Evolutionary conservation across 2,888 invertebrate species (phyloP).

Genomic region (Cryptocephalus moraei): DNA sequence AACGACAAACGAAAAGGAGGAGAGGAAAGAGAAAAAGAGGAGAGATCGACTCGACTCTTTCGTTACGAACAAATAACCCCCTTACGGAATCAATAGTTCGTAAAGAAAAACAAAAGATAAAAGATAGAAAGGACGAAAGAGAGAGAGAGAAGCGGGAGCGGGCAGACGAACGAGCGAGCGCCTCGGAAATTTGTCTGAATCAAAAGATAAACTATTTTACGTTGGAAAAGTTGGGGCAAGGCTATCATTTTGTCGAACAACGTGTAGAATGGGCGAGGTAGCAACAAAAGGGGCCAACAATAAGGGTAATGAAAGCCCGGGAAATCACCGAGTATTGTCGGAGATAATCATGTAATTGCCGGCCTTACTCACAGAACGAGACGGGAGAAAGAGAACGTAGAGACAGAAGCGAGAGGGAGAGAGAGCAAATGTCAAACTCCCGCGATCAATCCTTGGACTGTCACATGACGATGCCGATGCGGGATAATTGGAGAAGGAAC

Average conservation of each 20-base stretch:
- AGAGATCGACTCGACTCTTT: too few species aligned
- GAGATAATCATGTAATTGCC: constrained; percentile 35
- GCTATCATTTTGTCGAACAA: constrained; percentile 35
- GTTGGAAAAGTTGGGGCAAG: constrained; percentile 26
- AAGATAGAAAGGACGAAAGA: not conserved
- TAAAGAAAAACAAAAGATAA: not conserved
- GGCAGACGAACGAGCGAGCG: not conserved
- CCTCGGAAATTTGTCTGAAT: constrained; percentile 18
- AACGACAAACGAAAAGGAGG: too few species aligned
- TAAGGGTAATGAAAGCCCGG: constrained; percentile 38
- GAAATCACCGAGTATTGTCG: constrained; percentile 37
- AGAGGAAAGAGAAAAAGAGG: too few species aligned
- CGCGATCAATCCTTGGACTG: constrained; percentile 36
- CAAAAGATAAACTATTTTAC: constrained; percentile 18
- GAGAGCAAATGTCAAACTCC: constrained; percentile 24
- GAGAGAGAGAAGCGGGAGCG: not conserved
- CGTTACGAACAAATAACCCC: not conserved
- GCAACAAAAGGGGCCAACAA: constrained; percentile 33
- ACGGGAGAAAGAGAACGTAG: too few species aligned
- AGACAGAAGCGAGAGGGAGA: too few species aligned
- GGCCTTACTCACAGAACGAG: constrained; percentile 12
- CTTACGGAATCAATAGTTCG: not conserved
- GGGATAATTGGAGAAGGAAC: not conserved
- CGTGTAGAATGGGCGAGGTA: constrained; percentile 27
- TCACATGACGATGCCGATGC: constrained; percentile 24